These are phyloP conservation scores for Candoia aspera DNA, from an alignment of 2,113 vertebrate species.

Conservation along the genomic window DNA sequence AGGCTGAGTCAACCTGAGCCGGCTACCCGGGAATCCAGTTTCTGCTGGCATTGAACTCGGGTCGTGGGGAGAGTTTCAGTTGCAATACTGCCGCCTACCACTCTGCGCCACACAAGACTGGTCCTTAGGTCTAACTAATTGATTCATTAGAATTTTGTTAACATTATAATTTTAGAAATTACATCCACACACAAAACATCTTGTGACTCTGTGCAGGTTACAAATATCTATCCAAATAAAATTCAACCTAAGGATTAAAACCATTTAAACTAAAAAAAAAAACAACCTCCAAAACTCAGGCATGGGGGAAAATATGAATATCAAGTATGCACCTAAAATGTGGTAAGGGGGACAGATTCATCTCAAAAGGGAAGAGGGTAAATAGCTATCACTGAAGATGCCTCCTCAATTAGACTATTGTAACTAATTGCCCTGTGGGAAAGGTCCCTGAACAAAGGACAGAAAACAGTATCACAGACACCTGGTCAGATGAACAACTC, in stretches of 20 bases:
- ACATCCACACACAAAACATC: neutral
- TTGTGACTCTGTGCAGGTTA: neutral
- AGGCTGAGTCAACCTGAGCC: too few relatives aligned
- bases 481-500: neutral
- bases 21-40: too few relatives aligned
- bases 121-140: neutral
- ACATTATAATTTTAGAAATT: neutral
- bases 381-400: neutral
- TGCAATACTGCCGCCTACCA: too few relatives aligned
- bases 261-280: neutral
- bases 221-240: neutral
- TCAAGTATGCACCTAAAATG: neutral
- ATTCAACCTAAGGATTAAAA: neutral
- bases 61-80: too few relatives aligned
- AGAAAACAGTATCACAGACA: neutral
- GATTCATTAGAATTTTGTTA: neutral
- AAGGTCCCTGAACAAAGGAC: neutral
- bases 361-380: neutral
- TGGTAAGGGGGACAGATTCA: neutral
- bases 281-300: neutral
- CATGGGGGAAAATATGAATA: neutral
- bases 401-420: neutral
- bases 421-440: neutral
- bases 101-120: too few relatives aligned
- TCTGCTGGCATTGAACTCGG: too few relatives aligned